Conservation (phyloP, 2,888 invertebrate genomes). For the Drosophila parthenogenetica region DNA sequence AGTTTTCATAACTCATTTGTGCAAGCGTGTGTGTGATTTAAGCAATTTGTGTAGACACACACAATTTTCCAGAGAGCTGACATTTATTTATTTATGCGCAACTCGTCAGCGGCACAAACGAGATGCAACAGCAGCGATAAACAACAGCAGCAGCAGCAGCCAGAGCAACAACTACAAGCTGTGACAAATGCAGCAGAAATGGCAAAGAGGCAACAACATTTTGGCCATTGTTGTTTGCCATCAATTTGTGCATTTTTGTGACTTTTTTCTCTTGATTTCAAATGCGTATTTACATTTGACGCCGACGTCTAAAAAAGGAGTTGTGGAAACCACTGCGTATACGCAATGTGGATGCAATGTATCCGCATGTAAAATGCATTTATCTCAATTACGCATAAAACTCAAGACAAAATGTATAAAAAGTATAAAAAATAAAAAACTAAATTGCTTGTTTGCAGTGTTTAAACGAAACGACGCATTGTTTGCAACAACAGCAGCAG, state of each 20-base stretch:
- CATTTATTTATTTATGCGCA: constrained; percentile 72
- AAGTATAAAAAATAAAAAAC: constrained; percentile 24
- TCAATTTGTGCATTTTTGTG: constrained; percentile 59
- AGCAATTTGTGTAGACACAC: constrained; percentile 35
- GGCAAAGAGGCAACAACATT: constrained; percentile 43
- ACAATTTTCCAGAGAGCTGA: constrained; percentile 37
- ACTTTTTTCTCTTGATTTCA: constrained; percentile 37
- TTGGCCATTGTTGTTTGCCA: constrained; percentile 43
- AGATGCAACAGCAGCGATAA: constrained; percentile 50
- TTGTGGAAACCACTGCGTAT: constrained; percentile 52
- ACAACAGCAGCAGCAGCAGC: constrained; percentile 46
- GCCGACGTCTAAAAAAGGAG: constrained; percentile 34
- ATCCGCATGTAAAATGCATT: constrained; percentile 76
- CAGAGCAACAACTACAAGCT: constrained; percentile 37
- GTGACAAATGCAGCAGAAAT: constrained; percentile 44
- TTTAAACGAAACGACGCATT: constrained; percentile 73
- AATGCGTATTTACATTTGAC: constrained; percentile 58
- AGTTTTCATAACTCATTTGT: constrained; percentile 22
- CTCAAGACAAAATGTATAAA: neutral
- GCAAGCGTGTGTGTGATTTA: constrained; percentile 41
- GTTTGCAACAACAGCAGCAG: constrained; percentile 56
- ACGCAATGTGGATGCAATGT: constrained; percentile 48
- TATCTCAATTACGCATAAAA: constrained; percentile 72
- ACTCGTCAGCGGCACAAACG: constrained; percentile 59
- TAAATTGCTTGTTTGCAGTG: constrained; percentile 68